phyloP scores from a whole-genome alignment of 1,140 invertebrate genomes.

The Babylonia areolata region DNA sequence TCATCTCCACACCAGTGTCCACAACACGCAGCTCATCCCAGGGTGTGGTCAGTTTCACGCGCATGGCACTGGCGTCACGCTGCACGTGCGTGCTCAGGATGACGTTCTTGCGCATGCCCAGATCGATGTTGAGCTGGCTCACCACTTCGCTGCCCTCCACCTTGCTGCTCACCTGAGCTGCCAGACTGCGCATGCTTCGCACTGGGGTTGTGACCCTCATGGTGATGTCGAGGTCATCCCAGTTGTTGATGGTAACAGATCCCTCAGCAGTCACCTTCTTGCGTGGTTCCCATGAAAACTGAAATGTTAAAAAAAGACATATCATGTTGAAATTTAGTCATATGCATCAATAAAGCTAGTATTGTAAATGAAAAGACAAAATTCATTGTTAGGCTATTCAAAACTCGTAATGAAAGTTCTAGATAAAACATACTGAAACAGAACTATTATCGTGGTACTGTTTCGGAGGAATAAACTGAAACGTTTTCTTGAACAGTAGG shows the following conservation, averaged over 20 bases:
- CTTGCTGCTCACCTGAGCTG: slow-evolving; percentile 1
- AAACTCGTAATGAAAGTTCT: no score
- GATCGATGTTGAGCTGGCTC: neutral
- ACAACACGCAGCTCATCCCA: slow-evolving; percentile 11
- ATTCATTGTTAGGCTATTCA: no score
- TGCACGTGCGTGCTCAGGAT: neutral
- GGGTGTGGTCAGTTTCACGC: neutral
- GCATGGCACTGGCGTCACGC: neutral
- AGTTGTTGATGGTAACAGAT: neutral
- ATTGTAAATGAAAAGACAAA: no score
- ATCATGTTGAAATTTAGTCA: no score
- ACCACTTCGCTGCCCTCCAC: slow-evolving; percentile 7
- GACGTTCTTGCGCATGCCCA: slow-evolving; percentile 14
- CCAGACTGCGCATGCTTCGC: neutral
- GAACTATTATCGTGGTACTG: no score
- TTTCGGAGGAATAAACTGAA: no score
- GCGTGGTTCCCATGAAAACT: slow-evolving; percentile 16
- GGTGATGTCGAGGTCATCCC: slow-evolving; percentile 29
- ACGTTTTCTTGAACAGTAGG: no score
- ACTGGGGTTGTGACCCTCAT: slow-evolving; percentile 19
- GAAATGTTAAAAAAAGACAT: neutral
- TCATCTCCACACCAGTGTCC: neutral
- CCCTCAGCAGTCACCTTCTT: slow-evolving; percentile 1
- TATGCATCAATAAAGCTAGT: no score
- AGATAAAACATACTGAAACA: no score